Percentiles rank a stretch among this genome's conserved stretches.
phyloP scores from a whole-genome alignment of 2,113 vertebrate genomes.

The Dromas ardeola region DNA sequence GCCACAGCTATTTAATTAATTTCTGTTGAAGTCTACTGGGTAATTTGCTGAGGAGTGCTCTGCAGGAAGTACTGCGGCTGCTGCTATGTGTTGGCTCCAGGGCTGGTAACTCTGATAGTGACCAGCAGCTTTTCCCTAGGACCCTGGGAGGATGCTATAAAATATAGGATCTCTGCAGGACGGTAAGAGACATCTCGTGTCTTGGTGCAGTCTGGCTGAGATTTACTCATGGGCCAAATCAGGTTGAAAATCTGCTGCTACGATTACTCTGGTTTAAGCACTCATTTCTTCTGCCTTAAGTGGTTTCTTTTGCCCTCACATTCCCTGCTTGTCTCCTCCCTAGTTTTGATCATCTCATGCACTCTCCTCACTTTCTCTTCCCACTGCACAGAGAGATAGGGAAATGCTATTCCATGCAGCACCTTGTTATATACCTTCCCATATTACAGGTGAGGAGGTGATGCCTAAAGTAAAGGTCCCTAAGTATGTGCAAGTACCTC shows the following conservation, averaged over 20 bases:
- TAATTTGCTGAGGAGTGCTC: slow-evolving; percentile 15
- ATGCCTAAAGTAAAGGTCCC: not conserved
- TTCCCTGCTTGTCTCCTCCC: not conserved
- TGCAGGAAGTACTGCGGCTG: not conserved
- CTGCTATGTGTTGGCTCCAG: not conserved
- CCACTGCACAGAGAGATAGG: not conserved
- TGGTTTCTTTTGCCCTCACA: not conserved
- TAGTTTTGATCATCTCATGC: not conserved
- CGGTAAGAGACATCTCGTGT: not conserved
- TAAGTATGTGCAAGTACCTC: not conserved
- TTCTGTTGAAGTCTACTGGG: slow-evolving; percentile 17
- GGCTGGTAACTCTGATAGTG: not conserved
- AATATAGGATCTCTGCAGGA: not conserved
- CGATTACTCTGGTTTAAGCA: not conserved
- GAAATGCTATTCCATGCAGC: not conserved
- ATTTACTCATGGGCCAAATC: not conserved
- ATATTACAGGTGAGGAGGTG: not conserved
- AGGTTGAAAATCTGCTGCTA: not conserved
- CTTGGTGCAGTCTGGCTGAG: not conserved
- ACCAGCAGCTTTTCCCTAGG: not conserved
- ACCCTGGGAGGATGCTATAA: not conserved
- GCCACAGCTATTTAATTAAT: slow-evolving; percentile 42
- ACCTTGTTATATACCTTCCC: not conserved
- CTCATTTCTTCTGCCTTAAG: not conserved
- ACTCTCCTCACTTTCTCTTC: not conserved